phyloP scores from a whole-genome alignment of 1,140 invertebrate species.

The Procambarus clarkii region DNA sequence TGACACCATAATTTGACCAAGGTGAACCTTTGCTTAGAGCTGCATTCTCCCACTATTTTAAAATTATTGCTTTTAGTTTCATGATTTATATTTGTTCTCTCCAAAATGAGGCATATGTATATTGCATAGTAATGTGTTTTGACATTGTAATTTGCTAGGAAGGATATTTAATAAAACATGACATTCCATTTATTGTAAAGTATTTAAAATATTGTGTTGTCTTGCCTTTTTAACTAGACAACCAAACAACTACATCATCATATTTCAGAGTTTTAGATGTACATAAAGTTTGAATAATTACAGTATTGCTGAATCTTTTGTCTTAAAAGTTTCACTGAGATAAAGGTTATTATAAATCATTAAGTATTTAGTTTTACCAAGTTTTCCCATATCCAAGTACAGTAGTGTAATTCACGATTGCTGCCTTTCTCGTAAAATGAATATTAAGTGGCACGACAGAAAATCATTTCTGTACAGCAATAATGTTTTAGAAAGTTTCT shows the following conservation, averaged over 20 bases:
- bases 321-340: no score
- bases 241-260: no score
- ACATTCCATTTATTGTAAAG: conserved; percentile 4
- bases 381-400: no score
- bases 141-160: background rate
- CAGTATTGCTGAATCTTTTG: no score
- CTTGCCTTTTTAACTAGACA: background rate
- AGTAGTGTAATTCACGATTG: no score
- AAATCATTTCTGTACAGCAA: background rate
- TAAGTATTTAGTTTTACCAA: no score
- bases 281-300: no score
- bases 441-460: background rate
- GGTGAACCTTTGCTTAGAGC: conserved; percentile 9
- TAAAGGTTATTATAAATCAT: no score
- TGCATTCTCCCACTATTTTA: background rate
- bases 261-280: no score
- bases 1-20: background rate
- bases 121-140: background rate
- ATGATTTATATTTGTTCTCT: background rate
- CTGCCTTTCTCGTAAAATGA: no score
- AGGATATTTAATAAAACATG: background rate
- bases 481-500: background rate
- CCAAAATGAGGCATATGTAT: background rate
- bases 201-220: background rate
- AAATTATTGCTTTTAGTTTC: background rate